Conservation (phyloP, 2,888 invertebrate species). For the Quadriops clusia region DNA sequence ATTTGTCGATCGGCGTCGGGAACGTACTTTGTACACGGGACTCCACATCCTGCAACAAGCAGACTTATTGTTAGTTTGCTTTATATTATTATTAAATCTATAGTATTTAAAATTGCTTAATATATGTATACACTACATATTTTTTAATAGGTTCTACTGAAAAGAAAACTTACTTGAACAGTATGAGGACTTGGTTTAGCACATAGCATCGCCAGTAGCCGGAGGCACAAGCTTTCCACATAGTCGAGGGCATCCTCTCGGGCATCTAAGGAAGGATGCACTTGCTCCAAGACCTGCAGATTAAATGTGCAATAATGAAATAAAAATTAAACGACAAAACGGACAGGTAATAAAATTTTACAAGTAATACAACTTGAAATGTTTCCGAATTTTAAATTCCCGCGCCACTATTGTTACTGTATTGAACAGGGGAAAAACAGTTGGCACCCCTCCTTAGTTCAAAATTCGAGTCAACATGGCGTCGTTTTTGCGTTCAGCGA, state of each 20-base stretch:
- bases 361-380: too few species aligned
- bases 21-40: constrained; percentile 84
- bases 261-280: constrained; percentile 75
- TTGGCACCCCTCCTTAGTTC: too few species aligned
- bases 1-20: constrained; percentile 89
- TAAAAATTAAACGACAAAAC: too few species aligned
- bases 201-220: constrained; percentile 79
- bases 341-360: constrained; percentile 5
- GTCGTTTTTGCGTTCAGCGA: too few species aligned
- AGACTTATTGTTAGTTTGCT: not conserved
- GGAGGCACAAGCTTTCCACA: constrained; percentile 82
- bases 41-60: constrained; percentile 69
- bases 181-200: constrained; percentile 74
- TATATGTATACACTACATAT: not conserved
- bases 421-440: too few species aligned
- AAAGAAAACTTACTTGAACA: constrained; percentile 44
- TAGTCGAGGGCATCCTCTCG: constrained; percentile 84
- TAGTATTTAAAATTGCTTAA: not conserved
- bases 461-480: too few species aligned
- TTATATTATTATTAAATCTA: constrained; percentile 1
- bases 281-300: constrained; percentile 74
- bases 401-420: too few species aligned
- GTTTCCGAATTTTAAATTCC: too few species aligned
- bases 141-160: not conserved
- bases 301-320: too few species aligned